Percentiles rank a stretch among this genome's conserved stretches.
These are phyloP conservation scores for Orientallactaga sibirica DNA, from an alignment of 2,797 vertebrate species.

Conservation along the genomic window DNA sequence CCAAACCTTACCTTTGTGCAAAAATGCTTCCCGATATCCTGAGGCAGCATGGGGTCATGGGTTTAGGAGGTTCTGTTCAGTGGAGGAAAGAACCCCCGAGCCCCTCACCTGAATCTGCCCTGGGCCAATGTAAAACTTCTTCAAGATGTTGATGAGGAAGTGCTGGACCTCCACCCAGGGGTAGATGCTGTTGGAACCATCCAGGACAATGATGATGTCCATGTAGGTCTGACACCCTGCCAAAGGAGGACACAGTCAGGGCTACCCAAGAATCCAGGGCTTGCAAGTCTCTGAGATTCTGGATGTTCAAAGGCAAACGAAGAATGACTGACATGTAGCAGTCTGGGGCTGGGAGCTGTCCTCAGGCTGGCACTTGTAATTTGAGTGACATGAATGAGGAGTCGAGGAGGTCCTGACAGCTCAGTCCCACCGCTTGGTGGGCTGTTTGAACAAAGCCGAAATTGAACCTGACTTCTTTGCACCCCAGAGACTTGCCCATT, in stretches of 20 bases:
- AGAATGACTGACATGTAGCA: not conserved
- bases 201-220: constrained; percentile 99
- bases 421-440: not conserved
- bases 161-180: constrained; percentile 98
- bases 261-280: not conserved
- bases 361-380: not conserved
- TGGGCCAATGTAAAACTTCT: constrained; percentile 98
- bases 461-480: not conserved
- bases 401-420: not conserved
- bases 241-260: constrained; percentile 15
- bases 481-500: not conserved
- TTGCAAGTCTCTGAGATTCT: not conserved
- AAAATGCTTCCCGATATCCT: not conserved
- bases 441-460: not conserved
- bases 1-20: not conserved
- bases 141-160: constrained; percentile 98
- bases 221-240: constrained; percentile 98
- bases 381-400: not conserved
- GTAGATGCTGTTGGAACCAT: constrained; percentile 99
- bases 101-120: constrained; percentile 97
- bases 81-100: fast-evolving
- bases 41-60: not conserved
- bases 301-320: not conserved
- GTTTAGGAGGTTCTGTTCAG: fast-evolving
- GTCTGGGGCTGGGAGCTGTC: not conserved